Base-by-base conservation (phyloP, 2,888 invertebrate genomes). In the Cetonia aurata region DNA sequence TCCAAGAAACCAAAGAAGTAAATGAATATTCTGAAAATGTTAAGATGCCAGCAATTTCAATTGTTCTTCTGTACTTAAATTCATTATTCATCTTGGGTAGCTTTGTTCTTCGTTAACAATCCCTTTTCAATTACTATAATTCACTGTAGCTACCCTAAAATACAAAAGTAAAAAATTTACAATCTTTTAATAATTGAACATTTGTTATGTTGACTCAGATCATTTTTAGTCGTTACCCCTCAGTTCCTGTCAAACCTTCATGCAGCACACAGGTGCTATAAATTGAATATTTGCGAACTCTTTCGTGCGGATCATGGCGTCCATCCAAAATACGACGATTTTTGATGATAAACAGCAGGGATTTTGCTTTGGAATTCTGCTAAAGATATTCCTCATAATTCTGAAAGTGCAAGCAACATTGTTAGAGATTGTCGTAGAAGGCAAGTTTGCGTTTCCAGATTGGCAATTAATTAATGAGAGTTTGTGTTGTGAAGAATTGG, bases 1-100 rank as follows among this genome's bases (percentile, higher is more conserved):
- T n/a, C 55, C 57, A 59, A 25, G 59, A 59, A 59, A 10, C 46
- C 59, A 59, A 59, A 59, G 46, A 59, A 59, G 44, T 59, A 44
- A 10, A 59, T 59, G 25, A n/a, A 9, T 19, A 25, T 59, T 25
- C 25, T 59, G 25, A 25, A 59, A 12, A 59, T 25, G 8, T 19
- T 12, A 25, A 59, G 25, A 59, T 9, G 44, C 44, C 19, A n/a
- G 44, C 12, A 19, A 44, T 8, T 59, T 1, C 13, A 44, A 44
- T 19, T 59, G 59, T 59, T 59, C 59, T 59, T 59, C 59, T 59
- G 44, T 44, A 59, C 9, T 9, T 4, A 19, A 2, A 44, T 59
- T 42, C 44, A 44, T 59, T 59, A 59, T 59, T 59, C 10, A 59
- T 59, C 1, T 6, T 17, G 17, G 19, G 6, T 44, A 19, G 59